phyloP scores from a whole-genome alignment of 2,113 vertebrate species.

The Mesitornis unicolor region DNA sequence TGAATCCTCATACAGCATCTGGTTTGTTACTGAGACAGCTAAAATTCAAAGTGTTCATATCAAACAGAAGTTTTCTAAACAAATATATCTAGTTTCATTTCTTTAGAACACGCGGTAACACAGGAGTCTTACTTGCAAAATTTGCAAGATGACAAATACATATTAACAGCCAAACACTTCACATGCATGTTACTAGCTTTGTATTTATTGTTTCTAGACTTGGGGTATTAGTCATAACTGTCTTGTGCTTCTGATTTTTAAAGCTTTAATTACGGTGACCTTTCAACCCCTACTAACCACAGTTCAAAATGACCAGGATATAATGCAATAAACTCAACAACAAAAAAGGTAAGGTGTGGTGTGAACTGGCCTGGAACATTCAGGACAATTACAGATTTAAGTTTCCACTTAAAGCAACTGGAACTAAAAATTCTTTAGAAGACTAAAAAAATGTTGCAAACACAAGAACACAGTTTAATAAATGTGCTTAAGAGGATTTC shows the following conservation, averaged over 20 bases:
- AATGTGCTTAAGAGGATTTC: neutral
- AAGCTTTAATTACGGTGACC: neutral
- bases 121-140: constrained; percentile 7
- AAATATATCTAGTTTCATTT: constrained; percentile 6
- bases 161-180: constrained; percentile 2
- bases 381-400: neutral
- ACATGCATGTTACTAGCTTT: neutral
- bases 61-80: neutral
- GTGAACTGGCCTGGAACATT: neutral
- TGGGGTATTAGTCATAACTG: neutral
- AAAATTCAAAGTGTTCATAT: neutral
- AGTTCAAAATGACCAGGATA: neutral
- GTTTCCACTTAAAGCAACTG: neutral
- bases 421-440: neutral
- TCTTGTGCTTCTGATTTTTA: neutral
- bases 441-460: neutral
- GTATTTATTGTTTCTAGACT: constrained; percentile 12
- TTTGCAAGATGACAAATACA: neutral
- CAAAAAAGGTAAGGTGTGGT: neutral
- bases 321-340: neutral
- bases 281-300: neutral
- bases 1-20: constrained; percentile 23
- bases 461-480: neutral
- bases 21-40: constrained; percentile 20
- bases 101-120: constrained; percentile 44